Evolutionary conservation across 2,797 vertebrate genomes (phyloP), one percentile per base, ranked within the genome.

Genomic region (Labroides dimidiatus): DNA sequence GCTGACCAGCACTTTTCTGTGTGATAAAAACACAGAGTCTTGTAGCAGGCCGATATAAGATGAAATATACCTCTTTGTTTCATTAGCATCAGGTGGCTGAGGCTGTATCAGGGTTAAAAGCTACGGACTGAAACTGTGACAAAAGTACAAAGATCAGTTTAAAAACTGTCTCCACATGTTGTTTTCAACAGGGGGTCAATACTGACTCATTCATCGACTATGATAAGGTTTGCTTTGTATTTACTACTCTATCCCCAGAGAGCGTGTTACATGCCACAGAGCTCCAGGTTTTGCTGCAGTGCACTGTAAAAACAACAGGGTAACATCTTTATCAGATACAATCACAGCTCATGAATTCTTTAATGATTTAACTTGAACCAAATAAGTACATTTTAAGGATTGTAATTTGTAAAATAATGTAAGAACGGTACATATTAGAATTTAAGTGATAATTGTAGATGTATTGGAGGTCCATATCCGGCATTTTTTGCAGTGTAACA

Each of bases 121-220:
- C 0, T 51, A 1, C 4, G 13, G 14, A 42, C 24, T 37, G 11
- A 27, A 59, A 67, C 56, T 33, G 27, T 8, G 13, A 15, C 14
- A 58, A 15, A 19, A 27, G 27, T 30, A 20, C 53, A 59, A 43
- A 42, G 10, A 47, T 50, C 24, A 33, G 4, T 63, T 16, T 4
- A 17, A 30, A 64, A 39, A 69, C 33, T 47, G 27, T 63, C 47
- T 69, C 47, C n/a, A 6, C 44, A n/a, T 58, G 33, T 20, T 37
- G 50, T 65, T 41, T 4, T 41, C n/a, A 27, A 10, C 36, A 56
- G 24, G 12, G 21, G 8, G 45, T 69, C 51, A 60, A 42, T 58
- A 60, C 7, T 5, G 10, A 19, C 7, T 3, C 1, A 11, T 11
- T 33, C 23, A 47, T 1, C n/a, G 19, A 52, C 23, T 10, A 2